Evolutionary conservation across 2,113 vertebrate genomes (phyloP).

Genomic region (Phoenicopterus ruber): DNA sequence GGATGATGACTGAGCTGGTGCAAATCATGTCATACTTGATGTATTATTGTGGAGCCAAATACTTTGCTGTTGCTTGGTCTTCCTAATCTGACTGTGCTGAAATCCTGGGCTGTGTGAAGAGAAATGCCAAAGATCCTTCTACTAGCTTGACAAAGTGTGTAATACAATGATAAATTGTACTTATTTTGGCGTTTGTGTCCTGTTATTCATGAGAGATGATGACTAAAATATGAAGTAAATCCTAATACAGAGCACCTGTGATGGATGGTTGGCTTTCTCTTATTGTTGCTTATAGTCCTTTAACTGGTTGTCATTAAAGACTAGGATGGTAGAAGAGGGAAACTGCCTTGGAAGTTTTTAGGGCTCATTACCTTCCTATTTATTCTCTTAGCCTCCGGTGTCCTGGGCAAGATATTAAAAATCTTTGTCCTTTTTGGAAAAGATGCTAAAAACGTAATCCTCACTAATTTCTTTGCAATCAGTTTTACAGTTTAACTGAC

Average conservation of each 20-base stretch:
- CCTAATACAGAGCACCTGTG: not conserved
- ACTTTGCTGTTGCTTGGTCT: not conserved
- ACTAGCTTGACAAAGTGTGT: not conserved
- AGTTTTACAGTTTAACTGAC: not conserved
- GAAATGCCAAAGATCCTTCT: not conserved
- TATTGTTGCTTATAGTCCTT: not conserved
- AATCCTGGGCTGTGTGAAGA: not conserved
- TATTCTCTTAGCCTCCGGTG: not conserved
- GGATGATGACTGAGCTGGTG: not conserved
- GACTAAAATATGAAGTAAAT: not conserved
- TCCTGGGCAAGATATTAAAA: not conserved
- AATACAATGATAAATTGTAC: not conserved
- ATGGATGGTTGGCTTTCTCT: not conserved
- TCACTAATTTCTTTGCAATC: not conserved
- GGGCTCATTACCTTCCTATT: conserved; percentile 12
- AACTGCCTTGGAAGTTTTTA: not conserved
- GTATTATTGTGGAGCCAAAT: not conserved
- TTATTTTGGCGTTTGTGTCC: not conserved
- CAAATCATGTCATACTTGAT: not conserved
- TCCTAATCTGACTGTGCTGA: not conserved
- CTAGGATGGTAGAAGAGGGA: not conserved
- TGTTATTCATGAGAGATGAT: conserved; percentile 1
- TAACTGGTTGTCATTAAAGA: conserved; percentile 13
- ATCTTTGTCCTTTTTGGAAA: not conserved
- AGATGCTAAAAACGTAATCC: not conserved